Evolutionary conservation across 2,888 invertebrate genomes (phyloP).

Genomic region (Drosophila setosimentum): DNA sequence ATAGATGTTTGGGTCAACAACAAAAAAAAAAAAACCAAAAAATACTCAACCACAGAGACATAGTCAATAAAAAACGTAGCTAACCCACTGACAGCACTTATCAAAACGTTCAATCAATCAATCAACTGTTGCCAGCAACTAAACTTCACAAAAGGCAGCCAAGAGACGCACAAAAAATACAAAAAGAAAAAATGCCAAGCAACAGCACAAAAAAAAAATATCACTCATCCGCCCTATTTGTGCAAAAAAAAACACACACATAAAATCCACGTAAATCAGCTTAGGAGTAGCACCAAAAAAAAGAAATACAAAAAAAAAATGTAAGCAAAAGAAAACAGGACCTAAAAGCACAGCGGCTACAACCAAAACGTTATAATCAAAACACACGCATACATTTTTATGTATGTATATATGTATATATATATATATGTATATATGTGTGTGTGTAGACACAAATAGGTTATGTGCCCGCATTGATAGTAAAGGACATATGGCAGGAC

Average conservation of each 20-base stretch:
- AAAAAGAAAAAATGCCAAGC: conserved; percentile 13
- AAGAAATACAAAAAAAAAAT: conserved; percentile 11
- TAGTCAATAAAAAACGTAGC: conserved; percentile 55
- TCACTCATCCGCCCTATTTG: conserved; percentile 69
- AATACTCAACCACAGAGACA: conserved; percentile 31
- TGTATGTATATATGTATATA: not conserved
- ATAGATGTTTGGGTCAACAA: conserved; percentile 15
- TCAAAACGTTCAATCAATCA: conserved; percentile 78
- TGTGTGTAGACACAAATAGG: conserved; percentile 24
- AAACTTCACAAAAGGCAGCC: conserved; percentile 56
- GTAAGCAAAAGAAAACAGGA: conserved; percentile 8
- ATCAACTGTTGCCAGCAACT: conserved; percentile 78
- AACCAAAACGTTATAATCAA: conserved; percentile 59
- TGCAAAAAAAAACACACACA: conserved; percentile 32
- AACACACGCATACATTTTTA: conserved; percentile 41
- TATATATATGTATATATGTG: not conserved
- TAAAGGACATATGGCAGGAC: conserved; percentile 74
- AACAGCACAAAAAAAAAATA: conserved; percentile 44
- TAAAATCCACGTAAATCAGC: conserved; percentile 63
- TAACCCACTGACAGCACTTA: conserved; percentile 77
- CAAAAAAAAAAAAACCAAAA: too few species aligned
- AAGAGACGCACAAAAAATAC: conserved; percentile 9
- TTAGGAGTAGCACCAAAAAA: conserved; percentile 45
- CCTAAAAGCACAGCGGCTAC: conserved; percentile 48
- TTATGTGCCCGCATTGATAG: conserved; percentile 52